phyloP scores from a whole-genome alignment of 1,140 invertebrate genomes.

The Temnothorax nylanderi region DNA sequence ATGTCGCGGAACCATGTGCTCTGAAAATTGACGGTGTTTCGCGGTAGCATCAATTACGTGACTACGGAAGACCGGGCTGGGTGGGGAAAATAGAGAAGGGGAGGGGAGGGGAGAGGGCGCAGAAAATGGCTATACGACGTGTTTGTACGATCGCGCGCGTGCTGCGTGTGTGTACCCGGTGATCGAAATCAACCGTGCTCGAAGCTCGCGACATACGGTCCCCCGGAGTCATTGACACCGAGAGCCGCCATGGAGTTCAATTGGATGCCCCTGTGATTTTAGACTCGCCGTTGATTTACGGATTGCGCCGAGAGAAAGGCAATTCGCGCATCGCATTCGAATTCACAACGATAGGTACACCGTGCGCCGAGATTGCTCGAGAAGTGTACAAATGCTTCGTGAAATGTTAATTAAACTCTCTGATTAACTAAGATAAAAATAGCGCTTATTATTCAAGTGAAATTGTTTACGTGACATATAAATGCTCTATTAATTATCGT shows the following conservation, averaged over 20 bases:
- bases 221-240: constrained; percentile 60
- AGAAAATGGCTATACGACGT: constrained; percentile 41
- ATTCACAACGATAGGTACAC: constrained; percentile 9
- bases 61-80: constrained; percentile 39
- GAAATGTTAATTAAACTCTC: constrained; percentile 16
- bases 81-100: background rate
- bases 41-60: constrained; percentile 64
- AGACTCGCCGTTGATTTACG: constrained; percentile 49
- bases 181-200: constrained; percentile 63
- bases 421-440: background rate
- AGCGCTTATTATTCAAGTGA: background rate
- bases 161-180: constrained; percentile 42
- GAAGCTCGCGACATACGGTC: constrained; percentile 60
- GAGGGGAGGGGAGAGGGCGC: background rate
- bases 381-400: background rate
- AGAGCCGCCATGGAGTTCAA: constrained; percentile 42
- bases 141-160: constrained; percentile 32
- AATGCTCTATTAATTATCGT: background rate
- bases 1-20: constrained; percentile 73
- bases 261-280: constrained; percentile 58
- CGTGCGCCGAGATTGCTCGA: background rate
- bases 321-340: constrained; percentile 43
- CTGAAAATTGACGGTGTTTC: constrained; percentile 72
- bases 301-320: constrained; percentile 22
- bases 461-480: background rate